Evolutionary conservation across 35 echinoderm and acorn worm genomes (phyloP).

Genomic region (Heliocidaris tuberculata): DNA sequence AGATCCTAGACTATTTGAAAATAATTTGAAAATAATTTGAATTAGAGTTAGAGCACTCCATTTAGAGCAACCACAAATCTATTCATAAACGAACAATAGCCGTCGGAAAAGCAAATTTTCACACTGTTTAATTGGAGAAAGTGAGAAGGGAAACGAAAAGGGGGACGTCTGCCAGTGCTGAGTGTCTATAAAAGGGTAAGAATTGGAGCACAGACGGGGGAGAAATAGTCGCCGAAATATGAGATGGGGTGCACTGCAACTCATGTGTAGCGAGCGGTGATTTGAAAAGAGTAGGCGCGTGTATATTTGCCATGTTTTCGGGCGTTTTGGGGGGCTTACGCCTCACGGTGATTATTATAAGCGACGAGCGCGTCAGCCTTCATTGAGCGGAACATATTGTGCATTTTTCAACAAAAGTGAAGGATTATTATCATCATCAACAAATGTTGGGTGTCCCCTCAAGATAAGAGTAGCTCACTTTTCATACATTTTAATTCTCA

Average conservation of each 20-base stretch:
- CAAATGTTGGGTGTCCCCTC: neutral
- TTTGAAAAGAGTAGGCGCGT: neutral
- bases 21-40: neutral
- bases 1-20: neutral
- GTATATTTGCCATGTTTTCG: neutral
- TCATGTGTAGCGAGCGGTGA: neutral
- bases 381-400: neutral
- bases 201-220: neutral
- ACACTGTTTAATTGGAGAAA: neutral
- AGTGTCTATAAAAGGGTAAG: neutral
- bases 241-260: neutral
- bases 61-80: neutral
- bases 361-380: neutral
- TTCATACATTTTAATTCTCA: neutral
- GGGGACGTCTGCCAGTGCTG: neutral
- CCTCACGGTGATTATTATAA: neutral
- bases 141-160: neutral
- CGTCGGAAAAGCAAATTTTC: neutral
- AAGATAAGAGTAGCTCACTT: neutral
- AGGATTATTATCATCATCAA: neutral
- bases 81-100: constrained; percentile 3
- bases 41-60: neutral
- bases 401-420: neutral
- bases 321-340: neutral
- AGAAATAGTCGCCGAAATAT: neutral